Percentiles rank a stretch among this genome's conserved stretches.
Conservation (phyloP, 2,113 vertebrate species). For the Elaphurus davidianus region DNA sequence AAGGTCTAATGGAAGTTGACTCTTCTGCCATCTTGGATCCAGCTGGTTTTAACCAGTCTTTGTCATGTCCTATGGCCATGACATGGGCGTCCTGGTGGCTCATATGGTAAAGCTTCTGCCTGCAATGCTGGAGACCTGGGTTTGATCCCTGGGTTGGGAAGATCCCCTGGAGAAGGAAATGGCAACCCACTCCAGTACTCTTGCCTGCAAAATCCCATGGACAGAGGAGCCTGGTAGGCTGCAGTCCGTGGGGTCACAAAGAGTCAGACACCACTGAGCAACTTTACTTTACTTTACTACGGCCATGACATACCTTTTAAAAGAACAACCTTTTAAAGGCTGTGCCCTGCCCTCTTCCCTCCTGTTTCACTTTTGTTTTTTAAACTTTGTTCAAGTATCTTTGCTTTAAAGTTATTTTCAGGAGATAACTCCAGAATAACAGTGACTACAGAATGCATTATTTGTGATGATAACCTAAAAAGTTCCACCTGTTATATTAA, state of each 20-base stretch:
- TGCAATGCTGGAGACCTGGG: too few relatives aligned
- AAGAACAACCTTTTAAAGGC: background rate
- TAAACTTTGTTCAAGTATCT: background rate
- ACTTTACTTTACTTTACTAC: too few relatives aligned
- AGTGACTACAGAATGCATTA: background rate
- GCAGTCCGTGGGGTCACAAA: too few relatives aligned
- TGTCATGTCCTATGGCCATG: background rate
- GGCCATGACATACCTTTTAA: background rate
- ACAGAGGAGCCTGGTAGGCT: too few relatives aligned
- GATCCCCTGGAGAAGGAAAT: too few relatives aligned
- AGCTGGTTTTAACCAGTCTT: background rate
- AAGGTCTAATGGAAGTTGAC: background rate
- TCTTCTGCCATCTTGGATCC: background rate
- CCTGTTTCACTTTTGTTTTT: background rate
- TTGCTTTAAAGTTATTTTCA: background rate
- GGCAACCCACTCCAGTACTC: too few relatives aligned
- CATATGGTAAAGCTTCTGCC: too few relatives aligned
- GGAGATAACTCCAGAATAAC: background rate
- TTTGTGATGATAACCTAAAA: background rate
- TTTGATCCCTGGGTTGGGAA: too few relatives aligned
- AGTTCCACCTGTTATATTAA: background rate
- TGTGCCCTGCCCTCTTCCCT: background rate
- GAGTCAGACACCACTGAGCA: too few relatives aligned
- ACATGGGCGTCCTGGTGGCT: background rate
- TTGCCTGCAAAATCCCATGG: too few relatives aligned